phyloP scores from a whole-genome alignment of 2,888 invertebrate species.

The Eupithecia subfuscata region DNA sequence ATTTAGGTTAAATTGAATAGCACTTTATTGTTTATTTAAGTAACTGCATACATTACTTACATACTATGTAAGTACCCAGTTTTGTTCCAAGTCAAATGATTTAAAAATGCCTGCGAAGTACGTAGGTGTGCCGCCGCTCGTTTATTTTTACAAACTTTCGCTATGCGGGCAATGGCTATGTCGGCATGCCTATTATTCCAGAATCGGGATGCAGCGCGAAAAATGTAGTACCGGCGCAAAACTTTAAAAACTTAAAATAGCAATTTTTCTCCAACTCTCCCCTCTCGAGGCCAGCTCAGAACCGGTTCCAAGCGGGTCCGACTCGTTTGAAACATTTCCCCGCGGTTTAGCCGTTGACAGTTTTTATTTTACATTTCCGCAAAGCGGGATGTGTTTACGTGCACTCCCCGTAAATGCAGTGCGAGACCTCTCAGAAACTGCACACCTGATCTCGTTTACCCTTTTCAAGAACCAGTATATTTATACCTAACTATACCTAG shows the following conservation, averaged over 20 bases:
- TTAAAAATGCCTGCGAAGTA: background rate
- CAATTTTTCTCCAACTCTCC: constrained; percentile 52
- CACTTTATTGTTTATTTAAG: background rate
- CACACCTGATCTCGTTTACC: constrained; percentile 42
- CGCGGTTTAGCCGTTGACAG: constrained; percentile 46
- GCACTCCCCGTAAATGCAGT: constrained; percentile 29
- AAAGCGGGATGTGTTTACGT: constrained; percentile 35
- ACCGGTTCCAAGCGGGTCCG: constrained; percentile 54
- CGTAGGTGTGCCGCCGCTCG: background rate
- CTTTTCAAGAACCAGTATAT: constrained; percentile 38
- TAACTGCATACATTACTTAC: background rate
- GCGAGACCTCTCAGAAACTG: constrained; percentile 34
- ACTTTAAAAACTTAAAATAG: constrained; percentile 33
- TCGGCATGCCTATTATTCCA: constrained; percentile 1
- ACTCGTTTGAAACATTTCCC: constrained; percentile 58
- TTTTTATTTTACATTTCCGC: constrained; percentile 53
- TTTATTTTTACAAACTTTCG: background rate
- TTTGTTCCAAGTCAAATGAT: background rate
- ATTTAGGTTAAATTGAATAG: background rate
- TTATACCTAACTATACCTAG: constrained; percentile 15
- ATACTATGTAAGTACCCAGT: background rate
- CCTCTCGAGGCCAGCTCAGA: constrained; percentile 45
- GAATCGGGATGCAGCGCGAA: constrained; percentile 11
- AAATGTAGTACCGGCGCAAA: background rate
- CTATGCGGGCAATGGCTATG: background rate